A percentile compares a stretch with the other conserved stretches of the same genome.
Conservation (phyloP, 1,140 invertebrate genomes). For the Spodoptera frugiperda region DNA sequence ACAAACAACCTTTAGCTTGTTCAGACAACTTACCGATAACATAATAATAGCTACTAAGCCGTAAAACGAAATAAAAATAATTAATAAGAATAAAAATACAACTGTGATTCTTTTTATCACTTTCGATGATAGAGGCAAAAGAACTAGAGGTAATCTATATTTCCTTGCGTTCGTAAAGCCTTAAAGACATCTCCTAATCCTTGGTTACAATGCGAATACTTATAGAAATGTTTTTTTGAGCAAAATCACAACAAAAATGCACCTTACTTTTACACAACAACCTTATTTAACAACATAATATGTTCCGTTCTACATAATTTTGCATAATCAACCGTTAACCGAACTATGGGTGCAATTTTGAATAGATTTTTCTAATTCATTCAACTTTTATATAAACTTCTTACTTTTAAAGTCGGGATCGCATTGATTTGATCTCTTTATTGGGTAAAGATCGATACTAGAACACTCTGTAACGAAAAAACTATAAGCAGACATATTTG, state of each 20-base stretch:
- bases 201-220: constrained; percentile 23
- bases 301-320: constrained; percentile 19
- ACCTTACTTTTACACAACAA: constrained; percentile 18
- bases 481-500: too few relatives aligned
- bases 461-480: background rate
- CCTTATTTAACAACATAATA: constrained; percentile 18
- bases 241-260: constrained; percentile 49
- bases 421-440: constrained; percentile 9
- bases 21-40: constrained; percentile 6
- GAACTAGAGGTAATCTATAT: background rate
- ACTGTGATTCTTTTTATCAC: constrained; percentile 14
- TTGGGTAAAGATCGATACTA: background rate
- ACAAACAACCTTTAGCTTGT: constrained; percentile 34
- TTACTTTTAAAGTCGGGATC: background rate
- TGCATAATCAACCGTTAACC: constrained; percentile 31
- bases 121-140: background rate
- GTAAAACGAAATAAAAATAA: constrained; percentile 32
- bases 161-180: background rate
- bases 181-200: constrained; percentile 7
- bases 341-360: constrained; percentile 35
- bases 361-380: constrained; percentile 23
- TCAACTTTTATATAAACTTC: constrained; percentile 34
- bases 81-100: background rate
- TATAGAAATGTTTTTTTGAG: constrained; percentile 26
- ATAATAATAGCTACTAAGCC: constrained; percentile 31